Evolutionary conservation across 2,113 vertebrate species (phyloP), one percentile per base, ranked within the genome.

Genomic region (Monopterus albus): DNA sequence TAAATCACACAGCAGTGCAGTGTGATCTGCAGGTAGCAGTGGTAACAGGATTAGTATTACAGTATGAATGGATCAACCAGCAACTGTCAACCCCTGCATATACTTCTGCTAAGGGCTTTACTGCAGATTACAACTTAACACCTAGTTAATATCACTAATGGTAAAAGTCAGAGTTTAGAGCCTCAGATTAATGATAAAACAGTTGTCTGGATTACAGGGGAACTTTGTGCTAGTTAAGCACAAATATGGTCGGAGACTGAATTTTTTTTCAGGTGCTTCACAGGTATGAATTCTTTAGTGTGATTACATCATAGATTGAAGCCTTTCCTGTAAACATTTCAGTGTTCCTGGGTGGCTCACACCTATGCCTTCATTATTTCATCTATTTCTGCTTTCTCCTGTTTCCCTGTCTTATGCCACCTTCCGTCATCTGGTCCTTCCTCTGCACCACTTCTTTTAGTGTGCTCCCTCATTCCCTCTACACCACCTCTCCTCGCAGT

Each of bases 21-120:
- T 43, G 77, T 49, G 85, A 88, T 88, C 87, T 81, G 81, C 63
- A 68, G 84, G 78, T 52, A 58, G 80, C 64, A 29, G 64, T 79
- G 75, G 72, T 90, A 91, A 91, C 90, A 86, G 86, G 90, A 91
- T 91, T 86, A 89, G 88, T 79, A 75, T 87, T 88, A 89, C 72
- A 84, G 78, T 84, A 84, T 83, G 84, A 89, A 83, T 90, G 90
- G 90, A 90, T 91, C 87, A 89, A 85, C 64, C 84, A 39, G 85
- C 78, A 62, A 75, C 87, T 82, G 90, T 86, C 87, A 86, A 78
- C 78, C 85, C 82, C 82, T 84, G 82, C 79, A 86, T 87, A 81
- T 74, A 89, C 85, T 81, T 87, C 76, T 88, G 81, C 78, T 85
- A 6, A 82, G 80, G 83, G 83, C 79, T 87, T 88, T 88, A 72